Evolutionary conservation across 2,113 vertebrate species (phyloP).

Genomic region (Passer montanus): DNA sequence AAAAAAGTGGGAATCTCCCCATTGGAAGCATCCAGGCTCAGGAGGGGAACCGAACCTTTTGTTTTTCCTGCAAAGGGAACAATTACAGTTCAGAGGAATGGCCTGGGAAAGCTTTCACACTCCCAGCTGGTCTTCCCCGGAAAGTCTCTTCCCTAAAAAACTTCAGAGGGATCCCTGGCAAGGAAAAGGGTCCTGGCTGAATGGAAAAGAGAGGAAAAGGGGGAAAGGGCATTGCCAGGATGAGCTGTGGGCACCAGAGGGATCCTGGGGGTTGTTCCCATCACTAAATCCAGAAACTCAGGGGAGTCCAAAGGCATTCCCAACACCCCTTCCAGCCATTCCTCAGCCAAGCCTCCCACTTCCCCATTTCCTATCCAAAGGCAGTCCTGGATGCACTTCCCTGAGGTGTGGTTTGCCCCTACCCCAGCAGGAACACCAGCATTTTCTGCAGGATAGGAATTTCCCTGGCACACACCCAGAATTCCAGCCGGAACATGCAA

Average conservation of each 20-base stretch:
- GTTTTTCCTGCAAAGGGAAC: background rate
- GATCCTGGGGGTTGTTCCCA: background rate
- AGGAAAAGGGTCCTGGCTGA: rapidly evolving
- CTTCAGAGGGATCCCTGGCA: background rate
- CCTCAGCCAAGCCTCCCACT: background rate
- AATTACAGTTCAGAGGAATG: rapidly evolving
- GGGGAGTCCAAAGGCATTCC: background rate
- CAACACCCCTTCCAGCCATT: background rate
- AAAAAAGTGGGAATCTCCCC: background rate
- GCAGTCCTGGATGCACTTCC: background rate
- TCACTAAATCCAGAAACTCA: rapidly evolving
- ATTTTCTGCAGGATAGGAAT: background rate
- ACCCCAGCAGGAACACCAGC: background rate
- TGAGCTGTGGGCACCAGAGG: rapidly evolving
- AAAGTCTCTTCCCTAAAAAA: background rate
- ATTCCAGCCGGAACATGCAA: background rate
- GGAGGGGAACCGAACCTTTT: background rate
- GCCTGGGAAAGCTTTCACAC: background rate
- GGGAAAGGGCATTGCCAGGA: background rate
- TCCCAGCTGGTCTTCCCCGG: background rate
- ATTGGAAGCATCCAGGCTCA: background rate
- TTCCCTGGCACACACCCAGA: background rate
- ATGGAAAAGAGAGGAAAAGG: background rate
- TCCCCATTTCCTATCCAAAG: background rate
- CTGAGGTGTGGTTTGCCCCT: background rate